Evolutionary conservation across 2,888 invertebrate genomes (phyloP), one percentile per base, ranked within the genome.

Genomic region (Amorpha juglandis): DNA sequence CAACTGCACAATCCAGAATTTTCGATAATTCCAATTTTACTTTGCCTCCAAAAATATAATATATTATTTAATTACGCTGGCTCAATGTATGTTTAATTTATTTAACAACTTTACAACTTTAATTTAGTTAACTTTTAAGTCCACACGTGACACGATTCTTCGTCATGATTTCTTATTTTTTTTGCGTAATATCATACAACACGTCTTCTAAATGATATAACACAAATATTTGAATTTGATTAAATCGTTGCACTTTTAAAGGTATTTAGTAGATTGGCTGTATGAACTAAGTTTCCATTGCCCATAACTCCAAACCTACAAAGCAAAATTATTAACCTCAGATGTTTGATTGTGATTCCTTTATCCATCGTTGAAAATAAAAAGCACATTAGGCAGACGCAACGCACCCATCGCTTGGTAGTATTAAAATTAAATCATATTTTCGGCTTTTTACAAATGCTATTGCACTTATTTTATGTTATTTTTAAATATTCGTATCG

Each of bases 391-490:
- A 16, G 38, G 9, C 35, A 35, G 14, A 11, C 12, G 19, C 38
- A 38, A 42, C 42, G 14, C 9, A 42, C 12, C 19, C 19, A 58
- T 58, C 27, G 27, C 27, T 27, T 16, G 58, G 19, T 58, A 58
- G 12, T 58, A 38, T 38, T 55, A 55, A 55, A 42, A 58, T 58
- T 58, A 58, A 21, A 42, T 11, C 42, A 47, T 64, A 53, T 53
- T 33, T 55, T 55, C 52, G 45, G 21, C 19, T 64, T 53, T 52
- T 53, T 21, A 53, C 42, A 52, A 8, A 7, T 45, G 53, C 45
- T 53, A 53, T 50, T 64, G 53, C 64, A 64, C 53, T 47, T 55
- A 33, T 42, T 53, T 27, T 19, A 51, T 21, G 42, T 63, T 63
- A 63, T 51, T 38, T 51, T 38, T 51, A 63, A 42, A 42, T 48